Evolutionary conservation across 1,140 invertebrate species (phyloP).

Genomic region (Drosophila persimilis): DNA sequence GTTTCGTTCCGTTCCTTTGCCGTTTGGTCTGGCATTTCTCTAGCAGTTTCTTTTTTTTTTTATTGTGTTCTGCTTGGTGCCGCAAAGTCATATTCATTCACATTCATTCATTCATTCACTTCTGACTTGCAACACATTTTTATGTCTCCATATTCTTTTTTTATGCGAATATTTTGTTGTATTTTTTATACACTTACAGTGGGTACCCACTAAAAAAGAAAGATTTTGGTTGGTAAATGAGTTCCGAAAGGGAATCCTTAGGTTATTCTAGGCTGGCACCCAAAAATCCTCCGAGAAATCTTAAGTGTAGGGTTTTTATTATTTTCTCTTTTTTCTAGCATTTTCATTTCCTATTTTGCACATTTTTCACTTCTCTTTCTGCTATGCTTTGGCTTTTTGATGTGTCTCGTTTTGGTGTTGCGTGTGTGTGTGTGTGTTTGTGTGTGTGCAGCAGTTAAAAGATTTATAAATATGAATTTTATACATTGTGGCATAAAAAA

Average conservation of each 20-base stretch:
- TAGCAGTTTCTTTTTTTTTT: constrained; percentile 52
- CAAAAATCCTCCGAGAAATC: too few species aligned
- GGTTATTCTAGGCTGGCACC: not conserved
- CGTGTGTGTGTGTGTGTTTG: constrained; percentile 70
- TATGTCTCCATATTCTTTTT: constrained; percentile 61
- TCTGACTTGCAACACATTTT: constrained; percentile 77
- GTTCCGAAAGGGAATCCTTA: not conserved
- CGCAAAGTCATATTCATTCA: constrained; percentile 71
- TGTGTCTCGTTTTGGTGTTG: constrained; percentile 65
- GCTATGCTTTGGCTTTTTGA: constrained; percentile 70
- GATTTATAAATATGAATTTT: constrained; percentile 81
- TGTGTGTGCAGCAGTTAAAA: constrained; percentile 75
- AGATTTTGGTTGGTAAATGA: too few species aligned
- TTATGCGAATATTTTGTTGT: constrained; percentile 42
- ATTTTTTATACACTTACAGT: constrained; percentile 13
- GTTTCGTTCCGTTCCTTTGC: not conserved
- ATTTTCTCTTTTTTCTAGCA: constrained; percentile 49
- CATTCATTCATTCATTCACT: constrained; percentile 74
- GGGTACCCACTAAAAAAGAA: too few species aligned
- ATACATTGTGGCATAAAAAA: constrained; percentile 81
- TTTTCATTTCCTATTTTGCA: constrained; percentile 77
- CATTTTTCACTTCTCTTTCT: constrained; percentile 61
- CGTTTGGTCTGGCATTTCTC: constrained; percentile 2
- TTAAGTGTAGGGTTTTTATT: not conserved
- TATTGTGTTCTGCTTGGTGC: constrained; percentile 64